Base-by-base conservation (phyloP, 2,797 vertebrate species). In the Pogonophryne albipinna region DNA sequence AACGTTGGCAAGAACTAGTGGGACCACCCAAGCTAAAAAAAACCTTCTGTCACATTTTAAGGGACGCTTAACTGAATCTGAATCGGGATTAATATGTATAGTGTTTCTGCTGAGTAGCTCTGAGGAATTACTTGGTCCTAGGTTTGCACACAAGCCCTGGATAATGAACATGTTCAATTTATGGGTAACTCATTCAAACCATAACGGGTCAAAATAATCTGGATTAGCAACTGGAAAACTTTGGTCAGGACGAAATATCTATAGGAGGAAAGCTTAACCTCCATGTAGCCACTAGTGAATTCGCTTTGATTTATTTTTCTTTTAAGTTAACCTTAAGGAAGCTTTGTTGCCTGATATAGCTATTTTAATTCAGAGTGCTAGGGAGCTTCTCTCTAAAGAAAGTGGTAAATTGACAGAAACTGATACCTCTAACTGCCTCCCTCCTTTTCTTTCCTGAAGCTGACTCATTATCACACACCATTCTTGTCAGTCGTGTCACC, bases 381-480 rank as follows among this genome's bases (percentile, higher is more conserved):
- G 42, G 27, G 46, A 57, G 49, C 31, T 71, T 38, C 41, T 53
- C 53, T 4, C 19, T 53, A 78, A 16, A 42, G n/a, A 58, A 78
- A 50, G 59, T 20, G 6, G 41, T 45, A 62, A 64, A 61, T 67
- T 61, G 69, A 73, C 38, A 83, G 86, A 90, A 90, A 73, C 55
- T 5, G 72, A 88, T 85, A 42, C 38, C 38, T 82, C 53, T 79
- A 66, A 9, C 66, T 59, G 27, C 46, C 79, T 76, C 59, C 73
- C 71, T 60, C 68, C 70, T 73, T 71, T 81, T 83, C 52, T 87
- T 70, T 78, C 74, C 71, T 0, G 55, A 75, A 71, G 72, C 85
- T 78, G 87, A 86, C 80, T 90, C 85, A 89, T 88, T 79, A 81
- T 84, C 79, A 53, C 83, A 59, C 85, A 74, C 77, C 68, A 62